A percentile compares a stretch with the other conserved stretches of the same genome.
Evolutionary conservation across 2,113 vertebrate genomes (phyloP).

Genomic region (Beaufortia kweichowensis): DNA sequence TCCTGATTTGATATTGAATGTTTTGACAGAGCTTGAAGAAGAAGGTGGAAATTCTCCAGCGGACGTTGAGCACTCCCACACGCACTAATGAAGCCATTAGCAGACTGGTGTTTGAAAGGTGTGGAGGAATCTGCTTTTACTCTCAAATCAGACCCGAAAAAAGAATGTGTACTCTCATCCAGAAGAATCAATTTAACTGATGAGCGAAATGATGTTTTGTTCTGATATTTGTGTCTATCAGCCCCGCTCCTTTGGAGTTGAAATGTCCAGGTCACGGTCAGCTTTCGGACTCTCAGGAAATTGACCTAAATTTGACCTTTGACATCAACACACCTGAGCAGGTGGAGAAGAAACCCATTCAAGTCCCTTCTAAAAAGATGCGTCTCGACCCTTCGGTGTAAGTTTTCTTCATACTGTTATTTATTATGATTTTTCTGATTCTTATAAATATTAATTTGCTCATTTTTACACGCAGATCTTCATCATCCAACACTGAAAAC

Average conservation of each 20-base stretch:
- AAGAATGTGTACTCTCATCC: no score
- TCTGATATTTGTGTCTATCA: slow-evolving; percentile 58
- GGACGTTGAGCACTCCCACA: slow-evolving; percentile 87
- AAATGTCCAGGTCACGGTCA: slow-evolving; percentile 76
- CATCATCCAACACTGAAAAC: slow-evolving; percentile 56
- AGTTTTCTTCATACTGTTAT: slow-evolving; percentile 58
- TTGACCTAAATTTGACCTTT: slow-evolving; percentile 84
- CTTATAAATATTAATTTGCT: not conserved
- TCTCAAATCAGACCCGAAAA: not conserved
- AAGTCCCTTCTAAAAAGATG: slow-evolving; percentile 77
- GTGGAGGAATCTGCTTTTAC: slow-evolving; percentile 39
- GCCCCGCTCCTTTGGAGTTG: slow-evolving; percentile 84
- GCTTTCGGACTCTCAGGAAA: slow-evolving; percentile 73
- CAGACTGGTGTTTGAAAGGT: slow-evolving; percentile 93
- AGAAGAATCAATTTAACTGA: not conserved
- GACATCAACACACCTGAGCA: slow-evolving; percentile 83
- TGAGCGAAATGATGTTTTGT: not conserved
- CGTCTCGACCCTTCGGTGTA: slow-evolving; percentile 77
- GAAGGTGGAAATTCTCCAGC: slow-evolving; percentile 90
- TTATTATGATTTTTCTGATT: not conserved
- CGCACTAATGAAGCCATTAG: slow-evolving; percentile 86
- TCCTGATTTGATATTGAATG: not conserved
- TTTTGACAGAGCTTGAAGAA: slow-evolving; percentile 87
- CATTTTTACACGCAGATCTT: slow-evolving; percentile 41
- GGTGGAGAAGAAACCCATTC: slow-evolving; percentile 60